A percentile compares a stretch with the other conserved stretches of the same genome.
Evolutionary conservation across 2,797 vertebrate genomes (phyloP).

Genomic region (Hippocampus kuda): DNA sequence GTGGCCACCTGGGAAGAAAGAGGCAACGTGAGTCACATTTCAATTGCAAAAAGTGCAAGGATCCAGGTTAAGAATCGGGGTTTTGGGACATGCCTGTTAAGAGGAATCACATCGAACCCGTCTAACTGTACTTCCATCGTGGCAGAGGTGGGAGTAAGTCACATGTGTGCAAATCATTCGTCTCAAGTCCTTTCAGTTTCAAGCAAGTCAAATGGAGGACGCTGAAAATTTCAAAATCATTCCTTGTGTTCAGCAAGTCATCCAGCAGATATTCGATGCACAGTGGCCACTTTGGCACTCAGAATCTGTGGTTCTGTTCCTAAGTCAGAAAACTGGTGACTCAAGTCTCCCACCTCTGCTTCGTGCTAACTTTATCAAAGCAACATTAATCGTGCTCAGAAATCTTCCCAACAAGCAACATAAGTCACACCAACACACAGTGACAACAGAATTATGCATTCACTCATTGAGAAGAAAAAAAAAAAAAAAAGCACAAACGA

Average conservation of each 20-base stretch:
- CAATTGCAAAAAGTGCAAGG: background rate
- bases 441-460: slow-evolving; percentile 16
- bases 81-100: slow-evolving; percentile 35
- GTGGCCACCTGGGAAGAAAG: slow-evolving; percentile 22
- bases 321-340: too few species aligned
- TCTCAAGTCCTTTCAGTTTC: background rate
- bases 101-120: background rate
- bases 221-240: too few species aligned
- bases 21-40: background rate
- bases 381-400: background rate
- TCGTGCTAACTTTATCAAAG: background rate
- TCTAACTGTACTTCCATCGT: background rate
- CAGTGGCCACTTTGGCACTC: too few species aligned
- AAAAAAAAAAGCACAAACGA: slow-evolving; percentile 3
- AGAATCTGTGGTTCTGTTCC: too few species aligned
- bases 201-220: too few species aligned
- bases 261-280: too few species aligned
- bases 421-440: slow-evolving; percentile 30
- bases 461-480: background rate
- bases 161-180: background rate
- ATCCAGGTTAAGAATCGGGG: background rate
- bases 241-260: too few species aligned
- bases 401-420: background rate
- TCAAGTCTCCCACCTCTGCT: background rate
- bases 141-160: background rate